Percentiles rank a stretch among this genome's conserved stretches.
phyloP scores from a whole-genome alignment of 2,888 invertebrate genomes.

The Epirrita christyi region DNA sequence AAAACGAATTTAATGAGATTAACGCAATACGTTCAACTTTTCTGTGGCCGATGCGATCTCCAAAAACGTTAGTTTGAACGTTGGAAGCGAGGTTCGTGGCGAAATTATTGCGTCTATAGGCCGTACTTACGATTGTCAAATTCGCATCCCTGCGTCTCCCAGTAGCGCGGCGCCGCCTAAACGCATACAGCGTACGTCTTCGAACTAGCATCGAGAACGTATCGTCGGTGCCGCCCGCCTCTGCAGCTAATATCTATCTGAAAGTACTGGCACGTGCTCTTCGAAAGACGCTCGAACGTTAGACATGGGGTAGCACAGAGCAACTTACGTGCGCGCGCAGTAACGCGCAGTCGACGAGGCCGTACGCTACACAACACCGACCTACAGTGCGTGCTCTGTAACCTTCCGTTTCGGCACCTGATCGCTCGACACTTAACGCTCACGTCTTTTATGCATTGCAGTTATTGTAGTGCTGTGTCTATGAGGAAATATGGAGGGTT shows the following conservation, averaged over 20 bases:
- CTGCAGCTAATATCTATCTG: conserved; percentile 73
- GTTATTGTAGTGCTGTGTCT: conserved; percentile 3
- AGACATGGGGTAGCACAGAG: conserved; percentile 17
- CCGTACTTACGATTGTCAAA: conserved; percentile 69
- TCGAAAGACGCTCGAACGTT: conserved; percentile 31
- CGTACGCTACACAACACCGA: conserved; percentile 2
- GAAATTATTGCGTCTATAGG: conserved; percentile 44
- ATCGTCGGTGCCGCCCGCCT: conserved; percentile 58
- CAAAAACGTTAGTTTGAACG: conserved; percentile 19
- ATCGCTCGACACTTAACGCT: conserved; percentile 1
- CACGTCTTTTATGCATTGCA: background rate
- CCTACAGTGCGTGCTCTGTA: conserved; percentile 15
- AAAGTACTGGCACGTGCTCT: conserved; percentile 76
- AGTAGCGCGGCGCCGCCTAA: conserved; percentile 63
- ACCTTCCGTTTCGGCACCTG: conserved; percentile 1
- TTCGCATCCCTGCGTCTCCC: conserved; percentile 52
- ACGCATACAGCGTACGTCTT: conserved; percentile 58
- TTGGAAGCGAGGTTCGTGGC: conserved; percentile 17
- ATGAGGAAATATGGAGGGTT: conserved; percentile 25
- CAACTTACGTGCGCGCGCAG: background rate
- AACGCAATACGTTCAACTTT: conserved; percentile 18
- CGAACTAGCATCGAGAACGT: conserved; percentile 62
- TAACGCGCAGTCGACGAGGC: background rate
- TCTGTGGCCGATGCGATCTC: conserved; percentile 21
- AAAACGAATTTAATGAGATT: conserved; percentile 1